Percentiles rank a stretch among this genome's conserved stretches.
These are phyloP conservation scores for Girardinus metallicus DNA, from an alignment of 2,797 vertebrate species.

Conservation along the genomic window DNA sequence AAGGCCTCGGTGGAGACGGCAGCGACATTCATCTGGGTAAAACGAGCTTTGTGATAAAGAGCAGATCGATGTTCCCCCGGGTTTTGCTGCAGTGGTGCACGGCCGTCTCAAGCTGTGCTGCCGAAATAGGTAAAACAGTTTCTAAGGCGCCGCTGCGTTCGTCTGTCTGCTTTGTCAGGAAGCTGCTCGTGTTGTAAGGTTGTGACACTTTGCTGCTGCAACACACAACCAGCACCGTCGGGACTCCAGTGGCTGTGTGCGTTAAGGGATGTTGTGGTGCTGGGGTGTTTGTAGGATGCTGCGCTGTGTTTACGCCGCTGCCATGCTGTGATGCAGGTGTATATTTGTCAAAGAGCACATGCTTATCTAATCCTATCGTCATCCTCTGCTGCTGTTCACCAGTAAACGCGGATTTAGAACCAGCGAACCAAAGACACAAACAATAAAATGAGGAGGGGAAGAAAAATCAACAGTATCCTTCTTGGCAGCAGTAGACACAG, in stretches of 20 bases:
- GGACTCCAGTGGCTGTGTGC: slow-evolving; percentile 27
- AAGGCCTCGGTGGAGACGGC: slow-evolving; percentile 65
- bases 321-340: slow-evolving; percentile 51
- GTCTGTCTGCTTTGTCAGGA: slow-evolving; percentile 69
- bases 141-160: slow-evolving; percentile 30
- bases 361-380: slow-evolving; percentile 67
- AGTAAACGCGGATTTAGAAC: slow-evolving; percentile 18
- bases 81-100: slow-evolving; percentile 83
- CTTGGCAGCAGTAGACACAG: slow-evolving; percentile 39
- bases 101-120: slow-evolving; percentile 76
- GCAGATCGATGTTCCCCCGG: slow-evolving; percentile 81
- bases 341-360: slow-evolving; percentile 67
- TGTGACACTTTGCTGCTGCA: slow-evolving; percentile 44
- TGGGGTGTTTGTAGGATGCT: slow-evolving; percentile 29
- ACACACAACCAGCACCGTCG: slow-evolving; percentile 33
- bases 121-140: slow-evolving; percentile 77
- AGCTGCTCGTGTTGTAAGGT: slow-evolving; percentile 59
- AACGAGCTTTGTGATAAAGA: slow-evolving; percentile 68
- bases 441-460: slow-evolving; percentile 4
- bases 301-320: slow-evolving; percentile 39
- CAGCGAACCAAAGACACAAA: slow-evolving; percentile 36
- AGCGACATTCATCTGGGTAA: slow-evolving; percentile 59
- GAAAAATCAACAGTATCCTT: slow-evolving; percentile 37
- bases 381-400: slow-evolving; percentile 51
- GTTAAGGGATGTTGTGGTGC: slow-evolving; percentile 41